A percentile compares a stretch with the other conserved stretches of the same genome.
phyloP scores from a whole-genome alignment of 2,113 vertebrate genomes.

The Trematomus loennbergii region DNA sequence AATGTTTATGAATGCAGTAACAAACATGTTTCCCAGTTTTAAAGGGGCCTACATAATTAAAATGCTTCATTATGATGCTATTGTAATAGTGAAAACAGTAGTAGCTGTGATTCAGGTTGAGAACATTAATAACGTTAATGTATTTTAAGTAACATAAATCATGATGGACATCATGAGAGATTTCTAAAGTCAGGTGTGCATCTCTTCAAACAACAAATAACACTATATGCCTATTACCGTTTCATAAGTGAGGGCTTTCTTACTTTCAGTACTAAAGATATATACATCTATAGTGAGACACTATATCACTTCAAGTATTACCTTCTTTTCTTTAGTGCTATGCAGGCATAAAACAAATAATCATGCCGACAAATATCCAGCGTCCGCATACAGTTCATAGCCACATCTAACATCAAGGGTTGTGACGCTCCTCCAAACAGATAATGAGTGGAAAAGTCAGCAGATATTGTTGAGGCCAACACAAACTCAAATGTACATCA shows the following conservation, averaged over 20 bases:
- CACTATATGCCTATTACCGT: background rate
- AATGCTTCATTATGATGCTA: background rate
- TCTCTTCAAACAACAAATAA: background rate
- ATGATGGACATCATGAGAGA: background rate
- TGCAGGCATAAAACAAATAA: constrained; percentile 27
- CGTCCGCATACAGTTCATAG: constrained; percentile 23
- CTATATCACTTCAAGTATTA: constrained; percentile 64
- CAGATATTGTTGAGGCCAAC: constrained; percentile 13
- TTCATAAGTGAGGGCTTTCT: background rate
- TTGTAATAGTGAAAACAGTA: background rate
- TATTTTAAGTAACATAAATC: constrained; percentile 1
- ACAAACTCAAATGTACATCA: constrained; percentile 38
- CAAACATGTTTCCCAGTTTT: background rate
- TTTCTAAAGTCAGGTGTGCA: background rate
- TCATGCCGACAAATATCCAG: constrained; percentile 26
- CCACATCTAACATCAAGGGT: constrained; percentile 7
- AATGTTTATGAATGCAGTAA: background rate
- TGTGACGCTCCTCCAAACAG: constrained; percentile 7
- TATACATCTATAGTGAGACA: constrained; percentile 8
- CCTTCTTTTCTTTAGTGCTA: constrained; percentile 35
- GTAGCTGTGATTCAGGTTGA: background rate
- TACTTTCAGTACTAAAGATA: background rate
- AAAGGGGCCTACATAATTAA: background rate
- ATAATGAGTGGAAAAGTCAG: constrained; percentile 12
- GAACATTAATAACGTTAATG: constrained; percentile 3